phyloP scores from a whole-genome alignment of 2,888 invertebrate species.

The Anoncus sp. region DNA sequence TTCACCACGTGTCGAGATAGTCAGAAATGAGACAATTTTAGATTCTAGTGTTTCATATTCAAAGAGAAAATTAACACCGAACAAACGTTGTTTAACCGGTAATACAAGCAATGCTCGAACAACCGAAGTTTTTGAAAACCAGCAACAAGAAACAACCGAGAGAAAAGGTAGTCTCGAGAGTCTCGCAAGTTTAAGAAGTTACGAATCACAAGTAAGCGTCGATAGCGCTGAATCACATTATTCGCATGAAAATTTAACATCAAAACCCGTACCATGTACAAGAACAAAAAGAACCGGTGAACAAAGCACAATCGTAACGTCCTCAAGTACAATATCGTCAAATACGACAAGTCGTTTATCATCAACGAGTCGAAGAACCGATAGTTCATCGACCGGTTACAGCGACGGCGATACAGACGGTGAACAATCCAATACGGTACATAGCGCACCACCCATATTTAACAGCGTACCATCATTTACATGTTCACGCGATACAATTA shows the following conservation, averaged over 20 bases:
- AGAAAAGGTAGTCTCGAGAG: slow-evolving; percentile 86
- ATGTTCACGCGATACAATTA: slow-evolving; percentile 75
- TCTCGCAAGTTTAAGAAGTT: slow-evolving; percentile 83
- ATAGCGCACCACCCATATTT: slow-evolving; percentile 81
- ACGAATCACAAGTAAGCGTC: slow-evolving; percentile 83
- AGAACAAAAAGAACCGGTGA: slow-evolving; percentile 78
- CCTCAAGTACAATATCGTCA: no score
- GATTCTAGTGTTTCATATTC: slow-evolving; percentile 80
- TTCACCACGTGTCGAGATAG: no score
- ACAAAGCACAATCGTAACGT: no score
- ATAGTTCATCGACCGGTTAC: slow-evolving; percentile 80
- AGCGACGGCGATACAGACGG: slow-evolving; percentile 84
- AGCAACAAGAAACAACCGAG: slow-evolving; percentile 75
- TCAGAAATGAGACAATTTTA: slow-evolving; percentile 71
- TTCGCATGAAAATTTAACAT: slow-evolving; percentile 75
- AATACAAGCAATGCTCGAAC: slow-evolving; percentile 47
- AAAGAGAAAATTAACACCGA: slow-evolving; percentile 79
- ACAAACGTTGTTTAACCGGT: slow-evolving; percentile 75
- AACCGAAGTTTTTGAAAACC: slow-evolving; percentile 71
- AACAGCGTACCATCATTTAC: slow-evolving; percentile 75
- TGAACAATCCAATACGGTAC: slow-evolving; percentile 78
- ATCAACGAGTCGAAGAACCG: slow-evolving; percentile 77
- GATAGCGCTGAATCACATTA: slow-evolving; percentile 81
- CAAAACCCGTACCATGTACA: slow-evolving; percentile 79
- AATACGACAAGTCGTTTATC: slow-evolving; percentile 72